These are phyloP conservation scores for Carcharodon carcharias DNA, from an alignment of 2,797 vertebrate genomes.

Conservation along the genomic window DNA sequence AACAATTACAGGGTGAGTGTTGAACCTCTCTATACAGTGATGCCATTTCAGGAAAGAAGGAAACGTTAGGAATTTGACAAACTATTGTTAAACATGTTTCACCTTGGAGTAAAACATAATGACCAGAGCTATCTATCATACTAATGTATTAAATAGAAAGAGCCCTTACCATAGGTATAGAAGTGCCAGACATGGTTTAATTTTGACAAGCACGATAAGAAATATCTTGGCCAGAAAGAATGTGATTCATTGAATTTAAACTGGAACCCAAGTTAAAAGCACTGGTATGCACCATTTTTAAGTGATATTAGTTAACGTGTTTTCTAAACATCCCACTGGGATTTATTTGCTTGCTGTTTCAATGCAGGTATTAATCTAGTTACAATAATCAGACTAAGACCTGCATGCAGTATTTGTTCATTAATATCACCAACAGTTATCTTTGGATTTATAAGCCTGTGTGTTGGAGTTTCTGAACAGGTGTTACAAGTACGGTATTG, in stretches of 20 bases:
- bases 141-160: background rate
- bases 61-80: background rate
- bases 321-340: background rate
- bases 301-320: background rate
- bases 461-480: background rate
- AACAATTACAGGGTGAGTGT: constrained; percentile 76
- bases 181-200: background rate
- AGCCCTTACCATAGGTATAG: background rate
- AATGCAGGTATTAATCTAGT: background rate
- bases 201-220: background rate
- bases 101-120: background rate
- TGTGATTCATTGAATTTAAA: background rate
- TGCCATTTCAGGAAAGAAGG: background rate
- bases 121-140: background rate
- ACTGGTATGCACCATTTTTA: background rate
- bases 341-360: background rate
- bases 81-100: background rate
- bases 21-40: background rate
- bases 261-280: background rate
- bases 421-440: background rate
- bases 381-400: background rate
- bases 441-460: background rate
- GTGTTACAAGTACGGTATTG: background rate
- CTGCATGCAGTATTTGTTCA: background rate
- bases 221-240: background rate